phyloP scores from a whole-genome alignment of 2,113 vertebrate species.

The Seriola quinqueradiata region DNA sequence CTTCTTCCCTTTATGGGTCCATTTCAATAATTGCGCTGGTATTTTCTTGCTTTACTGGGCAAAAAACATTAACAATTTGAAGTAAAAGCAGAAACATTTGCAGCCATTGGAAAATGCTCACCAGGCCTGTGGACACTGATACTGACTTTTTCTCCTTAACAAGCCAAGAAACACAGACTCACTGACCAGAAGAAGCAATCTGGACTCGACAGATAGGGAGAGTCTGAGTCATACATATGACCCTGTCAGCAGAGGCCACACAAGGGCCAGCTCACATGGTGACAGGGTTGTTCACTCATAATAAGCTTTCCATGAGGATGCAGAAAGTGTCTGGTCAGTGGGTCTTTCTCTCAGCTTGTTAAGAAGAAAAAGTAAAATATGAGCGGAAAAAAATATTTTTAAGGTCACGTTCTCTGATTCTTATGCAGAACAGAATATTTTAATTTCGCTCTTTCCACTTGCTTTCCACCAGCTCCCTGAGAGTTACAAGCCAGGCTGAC shows the following conservation, averaged over 20 bases:
- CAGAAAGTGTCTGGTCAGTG: neutral
- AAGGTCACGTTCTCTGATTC: neutral
- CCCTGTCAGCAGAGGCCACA: slow-evolving; percentile 1
- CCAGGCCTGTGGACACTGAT: neutral
- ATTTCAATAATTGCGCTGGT: neutral
- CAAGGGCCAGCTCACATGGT: neutral
- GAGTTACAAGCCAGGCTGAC: neutral
- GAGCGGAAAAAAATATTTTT: neutral
- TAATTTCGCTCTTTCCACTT: neutral
- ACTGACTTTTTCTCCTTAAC: slow-evolving; percentile 25
- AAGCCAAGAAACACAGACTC: slow-evolving; percentile 29
- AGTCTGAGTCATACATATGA: slow-evolving; percentile 36
- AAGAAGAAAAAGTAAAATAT: slow-evolving; percentile 15
- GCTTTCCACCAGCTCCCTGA: slow-evolving; percentile 39
- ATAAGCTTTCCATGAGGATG: neutral
- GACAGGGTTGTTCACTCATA: slow-evolving; percentile 1
- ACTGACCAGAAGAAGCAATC: slow-evolving; percentile 23
- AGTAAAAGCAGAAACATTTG: neutral
- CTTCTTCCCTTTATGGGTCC: neutral
- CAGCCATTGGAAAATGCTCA: neutral
- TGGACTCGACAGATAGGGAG: neutral
- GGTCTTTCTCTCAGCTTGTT: slow-evolving; percentile 13
- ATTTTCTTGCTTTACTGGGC: neutral
- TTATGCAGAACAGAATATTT: neutral
- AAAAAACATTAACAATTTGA: neutral